phyloP scores from a whole-genome alignment of 1,140 invertebrate species.

The Orchesella cincta region DNA sequence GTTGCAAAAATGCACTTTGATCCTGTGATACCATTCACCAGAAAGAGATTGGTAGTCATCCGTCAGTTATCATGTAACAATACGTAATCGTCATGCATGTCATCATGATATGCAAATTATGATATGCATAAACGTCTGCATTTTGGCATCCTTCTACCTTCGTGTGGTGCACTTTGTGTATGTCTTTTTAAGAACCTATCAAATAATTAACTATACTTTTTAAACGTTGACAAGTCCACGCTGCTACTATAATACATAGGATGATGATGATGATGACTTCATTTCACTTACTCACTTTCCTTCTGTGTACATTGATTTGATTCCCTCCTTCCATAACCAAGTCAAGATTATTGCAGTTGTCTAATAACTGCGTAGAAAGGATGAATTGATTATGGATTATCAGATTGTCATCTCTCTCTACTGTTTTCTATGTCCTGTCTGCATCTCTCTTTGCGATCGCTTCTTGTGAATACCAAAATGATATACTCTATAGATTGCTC shows the following conservation, averaged over 20 bases:
- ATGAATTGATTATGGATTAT: conserved; percentile 20
- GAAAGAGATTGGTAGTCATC: not conserved
- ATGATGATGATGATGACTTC: not conserved
- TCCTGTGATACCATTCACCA: not conserved
- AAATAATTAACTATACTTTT: not conserved
- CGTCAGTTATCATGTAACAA: not conserved
- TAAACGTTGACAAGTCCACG: too few species aligned
- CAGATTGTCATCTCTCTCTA: conserved; percentile 19
- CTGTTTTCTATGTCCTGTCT: not conserved
- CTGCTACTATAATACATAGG: too few species aligned
- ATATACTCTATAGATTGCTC: not conserved
- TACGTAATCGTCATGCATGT: not conserved
- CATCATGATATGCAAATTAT: not conserved
- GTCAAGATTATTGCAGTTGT: conserved; percentile 17
- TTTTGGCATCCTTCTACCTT: not conserved
- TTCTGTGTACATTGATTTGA: not conserved
- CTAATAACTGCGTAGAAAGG: conserved; percentile 23
- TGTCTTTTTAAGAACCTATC: too few species aligned
- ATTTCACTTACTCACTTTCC: not conserved
- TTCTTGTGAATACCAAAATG: too few species aligned
- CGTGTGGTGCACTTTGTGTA: not conserved
- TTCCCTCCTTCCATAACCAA: conserved; percentile 5
- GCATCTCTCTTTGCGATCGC: not conserved
- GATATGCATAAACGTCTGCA: not conserved
- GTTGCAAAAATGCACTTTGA: conserved; percentile 7